phyloP scores from a whole-genome alignment of 2,888 invertebrate species.

The Orthosia incerta region DNA sequence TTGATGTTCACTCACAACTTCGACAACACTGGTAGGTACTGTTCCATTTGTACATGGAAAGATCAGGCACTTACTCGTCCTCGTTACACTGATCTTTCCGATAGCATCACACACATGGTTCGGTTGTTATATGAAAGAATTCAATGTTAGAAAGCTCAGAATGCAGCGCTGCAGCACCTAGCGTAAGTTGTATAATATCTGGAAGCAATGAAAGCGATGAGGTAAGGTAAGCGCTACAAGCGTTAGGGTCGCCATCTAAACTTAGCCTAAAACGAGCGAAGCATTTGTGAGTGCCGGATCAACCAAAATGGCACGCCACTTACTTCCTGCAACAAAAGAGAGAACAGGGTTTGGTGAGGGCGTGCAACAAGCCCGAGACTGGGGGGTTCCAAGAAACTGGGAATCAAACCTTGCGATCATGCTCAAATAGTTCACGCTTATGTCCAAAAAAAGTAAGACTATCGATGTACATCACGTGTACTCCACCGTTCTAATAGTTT shows the following conservation, averaged over 20 bases:
- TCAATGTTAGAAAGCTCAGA: conserved; percentile 76
- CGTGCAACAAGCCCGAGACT: conserved; percentile 85
- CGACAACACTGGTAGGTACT: conserved; percentile 60
- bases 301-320: conserved; percentile 90
- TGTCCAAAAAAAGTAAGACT: conserved; percentile 71
- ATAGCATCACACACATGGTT: conserved; percentile 64
- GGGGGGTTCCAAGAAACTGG: conserved; percentile 77
- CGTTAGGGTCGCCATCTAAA: conserved; percentile 82
- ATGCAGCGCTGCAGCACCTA: conserved; percentile 77
- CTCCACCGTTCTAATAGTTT: conserved; percentile 71
- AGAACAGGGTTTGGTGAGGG: conserved; percentile 87
- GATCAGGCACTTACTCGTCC: conserved; percentile 78
- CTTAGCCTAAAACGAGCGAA: conserved; percentile 87
- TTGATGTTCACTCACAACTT: conserved; percentile 62
- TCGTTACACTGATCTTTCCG: conserved; percentile 73
- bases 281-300: conserved; percentile 88
- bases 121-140: conserved; percentile 74
- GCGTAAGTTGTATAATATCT: conserved; percentile 73
- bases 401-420: conserved; percentile 80
- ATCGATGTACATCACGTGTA: conserved; percentile 66
- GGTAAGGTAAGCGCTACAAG: conserved; percentile 85
- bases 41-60: conserved; percentile 68
- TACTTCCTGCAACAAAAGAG: conserved; percentile 92
- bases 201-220: conserved; percentile 85
- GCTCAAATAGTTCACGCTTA: conserved; percentile 77